These are phyloP conservation scores for Aptenodytes patagonicus DNA, from an alignment of 2,113 vertebrate genomes.

Conservation along the genomic window DNA sequence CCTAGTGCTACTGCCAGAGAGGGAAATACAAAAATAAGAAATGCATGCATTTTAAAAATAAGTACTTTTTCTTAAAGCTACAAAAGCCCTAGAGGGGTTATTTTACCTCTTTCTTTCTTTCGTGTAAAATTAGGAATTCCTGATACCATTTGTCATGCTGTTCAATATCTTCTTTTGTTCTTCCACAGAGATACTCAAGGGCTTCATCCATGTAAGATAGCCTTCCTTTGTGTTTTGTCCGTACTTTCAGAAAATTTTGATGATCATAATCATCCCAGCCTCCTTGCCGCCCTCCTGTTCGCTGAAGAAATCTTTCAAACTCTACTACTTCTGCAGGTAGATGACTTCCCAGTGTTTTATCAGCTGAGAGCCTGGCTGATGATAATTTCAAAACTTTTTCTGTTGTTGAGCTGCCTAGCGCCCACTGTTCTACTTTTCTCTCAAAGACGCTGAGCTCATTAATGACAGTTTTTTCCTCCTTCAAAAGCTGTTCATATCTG, in stretches of 20 bases:
- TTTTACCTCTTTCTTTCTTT: constrained; percentile 88
- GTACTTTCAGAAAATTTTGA: constrained; percentile 82
- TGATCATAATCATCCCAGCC: constrained; percentile 92
- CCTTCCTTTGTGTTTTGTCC: constrained; percentile 82
- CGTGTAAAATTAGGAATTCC: constrained; percentile 81
- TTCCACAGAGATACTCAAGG: constrained; percentile 79
- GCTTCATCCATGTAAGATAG: constrained; percentile 77
- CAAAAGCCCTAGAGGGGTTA: neutral
- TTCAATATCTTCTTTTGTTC: constrained; percentile 80
- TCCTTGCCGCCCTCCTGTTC: constrained; percentile 82
- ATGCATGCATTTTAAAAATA: neutral
- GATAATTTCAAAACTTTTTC: constrained; percentile 39
- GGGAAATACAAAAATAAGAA: neutral
- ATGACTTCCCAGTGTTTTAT: constrained; percentile 48
- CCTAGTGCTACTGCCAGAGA: neutral
- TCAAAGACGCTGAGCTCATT: constrained; percentile 83
- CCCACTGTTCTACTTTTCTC: constrained; percentile 86
- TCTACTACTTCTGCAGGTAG: constrained; percentile 81
- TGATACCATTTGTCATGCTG: constrained; percentile 87
- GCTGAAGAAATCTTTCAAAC: constrained; percentile 86
- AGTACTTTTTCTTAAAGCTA: neutral
- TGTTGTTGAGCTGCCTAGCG: constrained; percentile 55
- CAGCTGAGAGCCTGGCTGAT: constrained; percentile 52
- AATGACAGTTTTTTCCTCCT: constrained; percentile 80
- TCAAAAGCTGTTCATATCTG: constrained; percentile 87